Percentiles rank a stretch among this genome's conserved stretches.
These are phyloP conservation scores for Linnaemya vulpina DNA, from an alignment of 2,888 invertebrate species.

Conservation along the genomic window DNA sequence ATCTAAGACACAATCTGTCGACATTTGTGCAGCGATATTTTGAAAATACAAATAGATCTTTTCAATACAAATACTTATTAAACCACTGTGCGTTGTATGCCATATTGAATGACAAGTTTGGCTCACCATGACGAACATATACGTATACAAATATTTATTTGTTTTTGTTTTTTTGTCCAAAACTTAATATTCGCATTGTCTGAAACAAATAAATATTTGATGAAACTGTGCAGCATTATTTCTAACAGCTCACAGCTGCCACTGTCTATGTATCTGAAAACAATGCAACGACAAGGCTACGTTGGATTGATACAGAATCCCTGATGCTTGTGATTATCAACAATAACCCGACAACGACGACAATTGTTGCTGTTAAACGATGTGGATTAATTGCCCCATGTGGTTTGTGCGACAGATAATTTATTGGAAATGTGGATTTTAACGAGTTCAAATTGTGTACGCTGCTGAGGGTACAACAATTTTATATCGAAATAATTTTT, in stretches of 20 bases:
- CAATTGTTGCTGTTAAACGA: neutral
- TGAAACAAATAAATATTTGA: too few species aligned
- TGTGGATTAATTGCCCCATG: constrained; percentile 61
- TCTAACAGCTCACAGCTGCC: constrained; percentile 14
- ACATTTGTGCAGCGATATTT: too few species aligned
- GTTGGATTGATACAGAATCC: neutral
- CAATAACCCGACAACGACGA: neutral
- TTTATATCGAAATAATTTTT: constrained; percentile 10
- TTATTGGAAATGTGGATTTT: constrained; percentile 35
- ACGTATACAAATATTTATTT: too few species aligned
- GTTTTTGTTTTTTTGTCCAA: too few species aligned
- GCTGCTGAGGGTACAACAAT: constrained; percentile 35
- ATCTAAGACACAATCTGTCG: too few species aligned
- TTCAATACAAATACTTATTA: too few species aligned
- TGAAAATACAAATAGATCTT: too few species aligned
- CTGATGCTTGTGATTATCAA: constrained; percentile 38
- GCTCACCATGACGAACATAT: too few species aligned
- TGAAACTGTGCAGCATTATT: neutral
- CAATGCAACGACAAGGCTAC: neutral
- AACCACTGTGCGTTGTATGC: too few species aligned
- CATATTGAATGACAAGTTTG: too few species aligned
- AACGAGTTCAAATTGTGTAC: constrained; percentile 56
- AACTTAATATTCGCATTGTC: too few species aligned
- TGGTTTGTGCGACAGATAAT: constrained; percentile 27
- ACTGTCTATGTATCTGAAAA: constrained; percentile 8